Conservation (phyloP, 1,140 invertebrate species). For the Centruroides vittatus region DNA sequence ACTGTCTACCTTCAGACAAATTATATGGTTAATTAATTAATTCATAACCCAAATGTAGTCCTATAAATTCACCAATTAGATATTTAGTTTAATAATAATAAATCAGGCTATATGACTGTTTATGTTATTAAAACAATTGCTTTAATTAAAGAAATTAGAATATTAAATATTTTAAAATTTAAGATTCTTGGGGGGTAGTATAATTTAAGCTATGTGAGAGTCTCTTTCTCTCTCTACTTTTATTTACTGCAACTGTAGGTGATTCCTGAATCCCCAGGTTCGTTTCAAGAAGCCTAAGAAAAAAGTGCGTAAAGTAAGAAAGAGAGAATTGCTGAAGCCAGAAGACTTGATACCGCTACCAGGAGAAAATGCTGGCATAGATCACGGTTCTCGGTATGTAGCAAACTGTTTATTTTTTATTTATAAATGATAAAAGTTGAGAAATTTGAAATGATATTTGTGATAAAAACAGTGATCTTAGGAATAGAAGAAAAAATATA, state of each 20-base stretch:
- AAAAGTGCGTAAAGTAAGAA: constrained; percentile 38
- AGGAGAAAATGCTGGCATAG: constrained; percentile 21
- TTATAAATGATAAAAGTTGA: too few relatives aligned
- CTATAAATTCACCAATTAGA: too few relatives aligned
- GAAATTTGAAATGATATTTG: too few relatives aligned
- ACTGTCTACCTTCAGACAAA: too few relatives aligned
- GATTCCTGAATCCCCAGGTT: constrained; percentile 32
- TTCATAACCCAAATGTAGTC: too few relatives aligned
- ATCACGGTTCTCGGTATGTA: constrained; percentile 22
- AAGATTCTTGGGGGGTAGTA: background rate
- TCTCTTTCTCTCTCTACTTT: constrained; percentile 9
- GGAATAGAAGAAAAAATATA: too few relatives aligned
- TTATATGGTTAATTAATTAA: too few relatives aligned
- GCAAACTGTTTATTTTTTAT: too few relatives aligned
- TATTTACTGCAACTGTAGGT: constrained; percentile 15
- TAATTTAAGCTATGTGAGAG: background rate
- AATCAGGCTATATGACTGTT: too few relatives aligned
- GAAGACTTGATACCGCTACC: constrained; percentile 38
- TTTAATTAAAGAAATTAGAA: background rate
- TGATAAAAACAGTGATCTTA: too few relatives aligned
- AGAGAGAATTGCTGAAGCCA: constrained; percentile 35
- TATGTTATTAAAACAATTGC: too few relatives aligned
- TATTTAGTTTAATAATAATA: too few relatives aligned
- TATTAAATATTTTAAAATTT: background rate
- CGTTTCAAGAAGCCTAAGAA: constrained; percentile 91